Evolutionary conservation across 2,888 invertebrate genomes (phyloP), one percentile per base, ranked within the genome.

Genomic region (Colletes collaris): DNA sequence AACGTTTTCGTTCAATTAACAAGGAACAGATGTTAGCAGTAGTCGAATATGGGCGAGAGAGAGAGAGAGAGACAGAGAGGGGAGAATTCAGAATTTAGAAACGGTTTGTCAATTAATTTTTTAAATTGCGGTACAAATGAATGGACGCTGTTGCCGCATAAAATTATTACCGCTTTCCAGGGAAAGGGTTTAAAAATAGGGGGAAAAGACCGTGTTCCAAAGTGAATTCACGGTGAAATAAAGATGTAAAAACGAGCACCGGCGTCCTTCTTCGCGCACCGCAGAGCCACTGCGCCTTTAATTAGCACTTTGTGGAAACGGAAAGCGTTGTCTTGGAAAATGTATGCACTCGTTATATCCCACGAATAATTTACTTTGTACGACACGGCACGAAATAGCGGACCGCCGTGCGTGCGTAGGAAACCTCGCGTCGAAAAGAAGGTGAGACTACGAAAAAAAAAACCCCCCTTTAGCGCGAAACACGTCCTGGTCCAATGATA

Each of bases 251-350:
- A 79, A 66, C 56, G 35, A 50, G 10, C 49, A 7, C 4, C 13
- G 10, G 19, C 10, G 46, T 13, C 52, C 35, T 59, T 53, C 46
- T 46, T 64, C 44, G 65, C 65, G n/a, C 8, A 2, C 46, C 46
- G 50, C 58, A 8, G 49, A 27, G 52, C 49, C 60, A 35, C 37
- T 19, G 55, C 46, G 44, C 63, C 70, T 76, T 79, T 79, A 79
- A 79, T 79, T 79, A 79, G 62, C 78, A 58, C 66, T 66, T 66
- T 66, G 62, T 63, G 56, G 50, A 58, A 76, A 58, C 55, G 52
- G 16, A 58, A 76, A 76, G 70, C 76, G 70, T 76, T 71, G 76
- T 63, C 78, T 70, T 63, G 78, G 65, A 79, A 76, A 76, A 79
- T 71, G 66, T 66, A 76, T 76, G 70, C 70, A 53, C 56, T 79